Base-by-base conservation (phyloP, 2,113 vertebrate species). In the Oryzias woworae region DNA sequence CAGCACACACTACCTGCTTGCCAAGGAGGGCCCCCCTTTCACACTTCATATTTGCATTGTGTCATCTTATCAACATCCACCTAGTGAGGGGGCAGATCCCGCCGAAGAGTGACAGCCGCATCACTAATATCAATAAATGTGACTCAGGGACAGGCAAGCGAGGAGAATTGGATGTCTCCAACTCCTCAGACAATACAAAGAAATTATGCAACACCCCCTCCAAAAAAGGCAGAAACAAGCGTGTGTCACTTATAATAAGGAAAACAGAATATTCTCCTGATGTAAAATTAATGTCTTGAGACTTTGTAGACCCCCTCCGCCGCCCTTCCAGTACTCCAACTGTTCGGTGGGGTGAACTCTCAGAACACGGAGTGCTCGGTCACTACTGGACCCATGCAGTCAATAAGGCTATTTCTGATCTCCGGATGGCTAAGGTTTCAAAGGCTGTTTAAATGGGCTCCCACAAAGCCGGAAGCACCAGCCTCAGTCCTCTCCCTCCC, bases 341-440 rank as follows among this genome's bases (percentile, higher is more conserved):
- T 56, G 61, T 79, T 75, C 59, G 61, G 60, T 73, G 74, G 81
- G 73, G 66, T 82, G 85, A 87, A 84, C 78, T 82, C 81, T 71
- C 56, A 79, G 78, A 84, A 87, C 84, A 77, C 77, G 50, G 66
- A 59, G 68, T 80, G 77, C 84, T 83, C 83, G 78, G 71, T 87
- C 78, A 85, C 80, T 89, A 81, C 77, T 81, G 78, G 79, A 77
- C 83, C 85, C 78, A 73, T 71, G 82, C 84, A 87, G 88, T 91
- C 88, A 85, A 88, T 88, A 89, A 86, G 87, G 87, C 83, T 89
- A 89, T 89, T 89, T 87, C 84, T 90, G 85, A 90, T 91, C 82
- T 84, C 85, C 81, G 88, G 87, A 88, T 91, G 88, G 88, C 87
- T 91, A 87, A 76, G 85, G 86, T 92, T 93, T 92, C 91, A 92